Evolutionary conservation across 2,797 vertebrate species (phyloP).

Genomic region (Mormyrus proboscirostris): DNA sequence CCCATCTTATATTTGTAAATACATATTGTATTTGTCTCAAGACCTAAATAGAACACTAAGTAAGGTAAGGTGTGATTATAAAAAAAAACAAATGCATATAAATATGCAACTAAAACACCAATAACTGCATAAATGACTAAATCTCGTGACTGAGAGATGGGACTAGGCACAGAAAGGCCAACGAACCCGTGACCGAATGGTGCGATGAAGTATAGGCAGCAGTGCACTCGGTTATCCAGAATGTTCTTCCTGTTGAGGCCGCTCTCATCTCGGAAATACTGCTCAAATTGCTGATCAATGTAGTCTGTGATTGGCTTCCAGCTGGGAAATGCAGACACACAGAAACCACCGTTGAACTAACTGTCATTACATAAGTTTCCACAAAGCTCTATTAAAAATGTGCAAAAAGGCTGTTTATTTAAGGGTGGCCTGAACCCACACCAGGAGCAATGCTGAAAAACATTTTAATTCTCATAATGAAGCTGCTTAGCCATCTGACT

Average conservation of each 20-base stretch:
- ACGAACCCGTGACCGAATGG: slow-evolving; percentile 89
- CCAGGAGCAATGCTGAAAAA: not conserved
- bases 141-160: not conserved
- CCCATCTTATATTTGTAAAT: not conserved
- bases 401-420: not conserved
- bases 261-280: slow-evolving; percentile 95
- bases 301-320: slow-evolving; percentile 98
- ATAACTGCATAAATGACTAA: not conserved
- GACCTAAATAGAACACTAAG: not conserved
- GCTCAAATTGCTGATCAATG: slow-evolving; percentile 97
- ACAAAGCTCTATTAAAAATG: not conserved
- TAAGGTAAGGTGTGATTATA: not conserved
- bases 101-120: not conserved
- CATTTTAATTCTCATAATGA: not conserved
- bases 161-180: not conserved
- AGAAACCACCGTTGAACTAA: not conserved
- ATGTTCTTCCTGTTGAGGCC: slow-evolving; percentile 97
- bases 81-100: not conserved
- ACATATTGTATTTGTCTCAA: not conserved
- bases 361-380: not conserved
- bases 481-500: not conserved
- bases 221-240: slow-evolving; percentile 95
- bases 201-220: slow-evolving; percentile 96
- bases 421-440: not conserved
- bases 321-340: slow-evolving; percentile 56